Evolutionary conservation across 2,888 invertebrate species (phyloP).

Genomic region (Romanomermis culicivorax): DNA sequence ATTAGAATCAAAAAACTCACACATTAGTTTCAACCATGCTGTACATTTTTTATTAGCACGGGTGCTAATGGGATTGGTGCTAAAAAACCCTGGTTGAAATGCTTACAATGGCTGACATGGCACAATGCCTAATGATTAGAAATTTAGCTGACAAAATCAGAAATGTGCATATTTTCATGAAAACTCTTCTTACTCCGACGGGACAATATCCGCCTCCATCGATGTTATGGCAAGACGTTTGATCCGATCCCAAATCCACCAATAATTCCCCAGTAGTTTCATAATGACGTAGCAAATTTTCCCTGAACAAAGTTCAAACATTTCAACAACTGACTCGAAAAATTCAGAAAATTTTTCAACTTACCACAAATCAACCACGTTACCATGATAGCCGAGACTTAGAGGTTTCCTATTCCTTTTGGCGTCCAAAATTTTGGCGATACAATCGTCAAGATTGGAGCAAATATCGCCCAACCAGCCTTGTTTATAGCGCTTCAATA

Average conservation of each 20-base stretch:
- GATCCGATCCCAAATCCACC: slow-evolving; percentile 41
- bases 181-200: slow-evolving; percentile 28
- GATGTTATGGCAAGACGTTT: slow-evolving; percentile 42
- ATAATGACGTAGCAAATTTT: slow-evolving; percentile 35
- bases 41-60: no score
- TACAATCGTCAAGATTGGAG: slow-evolving; percentile 32
- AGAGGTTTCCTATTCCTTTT: slow-evolving; percentile 26
- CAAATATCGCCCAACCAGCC: slow-evolving; percentile 40
- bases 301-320: slow-evolving; percentile 32
- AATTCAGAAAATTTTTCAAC: slow-evolving; percentile 7
- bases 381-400: slow-evolving; percentile 41
- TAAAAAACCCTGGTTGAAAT: no score
- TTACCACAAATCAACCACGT: slow-evolving; percentile 38
- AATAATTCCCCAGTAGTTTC: slow-evolving; percentile 36
- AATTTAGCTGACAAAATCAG: no score
- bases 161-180: no score
- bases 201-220: slow-evolving; percentile 42
- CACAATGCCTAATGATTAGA: no score
- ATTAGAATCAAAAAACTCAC: no score
- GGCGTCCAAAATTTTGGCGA: slow-evolving; percentile 29
- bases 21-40: no score
- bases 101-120: no score
- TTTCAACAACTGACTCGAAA: not conserved
- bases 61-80: no score
- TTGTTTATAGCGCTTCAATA: slow-evolving; percentile 38